Evolutionary conservation across 2,113 vertebrate genomes (phyloP).

Genomic region (Pipra filicauda): DNA sequence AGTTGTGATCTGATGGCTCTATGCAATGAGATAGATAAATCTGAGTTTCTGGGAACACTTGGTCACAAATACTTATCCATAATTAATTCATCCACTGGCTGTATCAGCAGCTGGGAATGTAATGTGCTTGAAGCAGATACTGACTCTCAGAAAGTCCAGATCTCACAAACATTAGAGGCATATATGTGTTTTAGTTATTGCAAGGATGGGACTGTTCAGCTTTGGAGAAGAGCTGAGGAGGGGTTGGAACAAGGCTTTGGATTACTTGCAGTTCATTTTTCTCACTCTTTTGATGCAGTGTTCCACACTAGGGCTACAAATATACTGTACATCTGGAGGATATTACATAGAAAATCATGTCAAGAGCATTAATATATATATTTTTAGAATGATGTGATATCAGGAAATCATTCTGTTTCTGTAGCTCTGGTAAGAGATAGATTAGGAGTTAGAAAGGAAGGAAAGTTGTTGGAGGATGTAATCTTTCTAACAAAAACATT

Average conservation of each 20-base stretch:
- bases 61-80: background rate
- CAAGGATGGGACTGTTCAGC: background rate
- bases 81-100: background rate
- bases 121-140: background rate
- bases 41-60: background rate
- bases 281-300: background rate
- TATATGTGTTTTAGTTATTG: background rate
- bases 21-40: background rate
- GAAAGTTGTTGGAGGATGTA: background rate
- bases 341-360: background rate
- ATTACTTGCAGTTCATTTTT: background rate
- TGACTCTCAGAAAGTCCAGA: background rate
- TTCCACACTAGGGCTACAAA: background rate
- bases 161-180: background rate
- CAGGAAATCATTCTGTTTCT: background rate
- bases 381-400: background rate
- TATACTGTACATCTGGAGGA: background rate
- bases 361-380: background rate
- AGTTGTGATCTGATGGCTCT: background rate
- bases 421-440: background rate
- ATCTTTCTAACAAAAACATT: background rate
- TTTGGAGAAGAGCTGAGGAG: background rate
- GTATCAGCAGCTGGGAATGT: background rate
- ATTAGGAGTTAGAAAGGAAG: background rate
- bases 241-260: background rate